These are phyloP conservation scores for Chlorops oryzae DNA, from an alignment of 1,140 invertebrate species.

Conservation along the genomic window DNA sequence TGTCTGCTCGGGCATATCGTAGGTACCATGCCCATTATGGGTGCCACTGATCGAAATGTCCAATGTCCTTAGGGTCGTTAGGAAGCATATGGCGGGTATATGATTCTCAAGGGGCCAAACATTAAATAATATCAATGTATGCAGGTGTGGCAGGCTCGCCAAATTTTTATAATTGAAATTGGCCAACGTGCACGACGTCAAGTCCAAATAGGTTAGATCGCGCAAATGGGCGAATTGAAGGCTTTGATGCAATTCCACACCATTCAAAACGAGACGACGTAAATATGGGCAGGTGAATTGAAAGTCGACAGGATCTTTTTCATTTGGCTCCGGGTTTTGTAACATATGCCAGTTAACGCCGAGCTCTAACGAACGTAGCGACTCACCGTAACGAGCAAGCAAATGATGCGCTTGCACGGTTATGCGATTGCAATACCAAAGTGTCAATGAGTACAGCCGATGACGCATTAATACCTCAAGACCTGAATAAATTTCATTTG, in stretches of 20 bases:
- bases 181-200: constrained; percentile 64
- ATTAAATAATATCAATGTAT: constrained; percentile 70
- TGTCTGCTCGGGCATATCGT: constrained; percentile 47
- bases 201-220: constrained; percentile 68
- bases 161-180: constrained; percentile 54
- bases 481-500: constrained; percentile 24
- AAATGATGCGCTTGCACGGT: constrained; percentile 52
- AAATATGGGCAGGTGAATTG: constrained; percentile 62
- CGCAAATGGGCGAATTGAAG: constrained; percentile 47
- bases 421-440: constrained; percentile 65
- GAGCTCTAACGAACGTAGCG: constrained; percentile 47
- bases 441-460: constrained; percentile 63
- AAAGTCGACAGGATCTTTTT: constrained; percentile 47
- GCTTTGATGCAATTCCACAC: constrained; percentile 41
- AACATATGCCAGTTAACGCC: constrained; percentile 49
- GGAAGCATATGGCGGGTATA: constrained; percentile 53
- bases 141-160: constrained; percentile 58
- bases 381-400: constrained; percentile 46
- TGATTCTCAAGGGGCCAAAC: constrained; percentile 55
- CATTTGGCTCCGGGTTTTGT: constrained; percentile 38
- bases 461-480: constrained; percentile 64
- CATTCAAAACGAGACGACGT: constrained; percentile 55
- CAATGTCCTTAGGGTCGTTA: constrained; percentile 58
- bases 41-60: constrained; percentile 65
- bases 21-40: constrained; percentile 39